A percentile compares a stretch with the other conserved stretches of the same genome.
Evolutionary conservation across 2,113 vertebrate genomes (phyloP).

Genomic region (Stigmatopora argus): DNA sequence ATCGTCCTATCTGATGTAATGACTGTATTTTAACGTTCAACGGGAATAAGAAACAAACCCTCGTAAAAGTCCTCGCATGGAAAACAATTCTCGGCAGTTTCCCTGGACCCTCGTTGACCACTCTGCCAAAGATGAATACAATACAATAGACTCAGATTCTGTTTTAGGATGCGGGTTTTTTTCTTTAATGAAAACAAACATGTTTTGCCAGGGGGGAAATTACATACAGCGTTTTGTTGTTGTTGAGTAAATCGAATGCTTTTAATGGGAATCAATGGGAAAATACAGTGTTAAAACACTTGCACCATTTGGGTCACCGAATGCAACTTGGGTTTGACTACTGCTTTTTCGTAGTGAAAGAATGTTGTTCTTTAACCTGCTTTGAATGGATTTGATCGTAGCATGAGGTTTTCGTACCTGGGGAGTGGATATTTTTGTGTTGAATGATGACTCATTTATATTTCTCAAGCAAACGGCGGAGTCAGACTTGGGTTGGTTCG

Average conservation of each 20-base stretch:
- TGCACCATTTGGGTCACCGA: too few relatives aligned
- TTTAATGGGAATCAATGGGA: too few relatives aligned
- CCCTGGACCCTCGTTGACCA: not conserved
- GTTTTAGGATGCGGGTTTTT: not conserved
- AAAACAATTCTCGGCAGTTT: not conserved
- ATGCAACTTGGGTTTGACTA: not conserved
- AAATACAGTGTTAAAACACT: too few relatives aligned
- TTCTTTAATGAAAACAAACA: not conserved
- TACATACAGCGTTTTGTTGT: not conserved
- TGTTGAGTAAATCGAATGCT: too few relatives aligned
- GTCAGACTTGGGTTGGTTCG: too few relatives aligned
- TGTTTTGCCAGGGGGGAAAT: not conserved
- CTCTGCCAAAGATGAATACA: not conserved
- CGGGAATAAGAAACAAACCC: not conserved
- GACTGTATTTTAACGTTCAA: not conserved
- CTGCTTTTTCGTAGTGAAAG: not conserved
- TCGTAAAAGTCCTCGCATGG: constrained; percentile 4
- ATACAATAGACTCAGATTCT: not conserved
- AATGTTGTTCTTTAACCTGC: not conserved
- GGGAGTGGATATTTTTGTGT: not conserved
- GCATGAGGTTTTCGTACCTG: not conserved
- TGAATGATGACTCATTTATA: not conserved
- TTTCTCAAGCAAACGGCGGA: not conserved
- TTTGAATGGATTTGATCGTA: not conserved
- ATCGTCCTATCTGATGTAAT: not conserved